Evolutionary conservation across 2,113 vertebrate genomes (phyloP).

Genomic region (Chinchilla lanigera): DNA sequence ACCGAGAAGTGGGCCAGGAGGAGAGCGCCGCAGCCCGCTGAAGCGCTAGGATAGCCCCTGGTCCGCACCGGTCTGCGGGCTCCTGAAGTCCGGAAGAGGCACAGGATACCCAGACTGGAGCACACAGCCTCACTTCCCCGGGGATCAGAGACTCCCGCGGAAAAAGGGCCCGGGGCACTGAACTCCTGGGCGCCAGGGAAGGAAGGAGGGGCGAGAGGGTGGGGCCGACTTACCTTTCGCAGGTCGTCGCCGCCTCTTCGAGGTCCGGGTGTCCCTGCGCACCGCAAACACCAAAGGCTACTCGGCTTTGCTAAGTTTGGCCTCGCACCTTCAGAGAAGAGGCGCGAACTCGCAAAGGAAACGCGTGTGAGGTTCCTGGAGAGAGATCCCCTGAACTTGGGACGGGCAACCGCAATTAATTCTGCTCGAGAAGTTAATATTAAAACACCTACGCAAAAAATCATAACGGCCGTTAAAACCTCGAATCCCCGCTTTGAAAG

Average conservation of each 20-base stretch:
- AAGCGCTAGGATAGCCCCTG: not conserved
- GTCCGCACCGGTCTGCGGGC: not conserved
- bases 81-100: not conserved
- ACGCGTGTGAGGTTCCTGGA: constrained; percentile 72
- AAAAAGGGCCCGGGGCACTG: not conserved
- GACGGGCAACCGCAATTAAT: constrained; percentile 78
- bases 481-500: constrained; percentile 61
- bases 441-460: constrained; percentile 73
- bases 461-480: constrained; percentile 67
- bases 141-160: not conserved
- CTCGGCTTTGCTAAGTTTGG: constrained; percentile 71
- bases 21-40: not conserved
- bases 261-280: constrained; percentile 41
- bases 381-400: constrained; percentile 83
- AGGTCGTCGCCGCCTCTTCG: constrained; percentile 51
- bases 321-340: constrained; percentile 72
- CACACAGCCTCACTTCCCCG: not conserved
- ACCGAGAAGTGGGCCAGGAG: not conserved
- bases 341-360: constrained; percentile 74
- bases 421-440: constrained; percentile 66
- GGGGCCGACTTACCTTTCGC: constrained; percentile 84
- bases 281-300: constrained; percentile 71
- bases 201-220: not conserved
- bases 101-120: not conserved
- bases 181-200: not conserved